Evolutionary conservation across 2,797 vertebrate genomes (phyloP).

Genomic region (Triplophysa yarkandensis): DNA sequence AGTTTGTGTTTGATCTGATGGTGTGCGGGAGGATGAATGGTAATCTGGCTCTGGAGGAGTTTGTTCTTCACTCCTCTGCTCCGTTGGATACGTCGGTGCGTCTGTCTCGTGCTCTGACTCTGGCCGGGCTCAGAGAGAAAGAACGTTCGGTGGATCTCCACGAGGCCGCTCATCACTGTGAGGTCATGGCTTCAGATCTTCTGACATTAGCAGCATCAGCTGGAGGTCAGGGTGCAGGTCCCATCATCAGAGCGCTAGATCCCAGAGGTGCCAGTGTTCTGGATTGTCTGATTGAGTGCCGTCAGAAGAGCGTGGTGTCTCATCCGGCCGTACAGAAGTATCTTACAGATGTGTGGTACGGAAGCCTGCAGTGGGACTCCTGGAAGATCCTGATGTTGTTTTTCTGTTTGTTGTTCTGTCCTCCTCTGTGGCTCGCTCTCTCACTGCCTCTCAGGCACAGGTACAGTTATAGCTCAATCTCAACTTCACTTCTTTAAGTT

Average conservation of each 20-base stretch:
- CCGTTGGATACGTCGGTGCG: constrained; percentile 67
- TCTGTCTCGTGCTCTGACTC: constrained; percentile 63
- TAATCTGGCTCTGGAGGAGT: constrained; percentile 63
- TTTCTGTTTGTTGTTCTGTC: constrained; percentile 62
- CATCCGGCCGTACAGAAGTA: constrained; percentile 69
- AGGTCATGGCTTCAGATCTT: constrained; percentile 66
- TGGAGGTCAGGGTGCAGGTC: constrained; percentile 48
- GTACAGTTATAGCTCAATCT: neutral
- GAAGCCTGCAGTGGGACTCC: constrained; percentile 61
- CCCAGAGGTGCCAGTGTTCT: constrained; percentile 60
- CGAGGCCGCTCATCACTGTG: constrained; percentile 63
- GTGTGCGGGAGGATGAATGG: constrained; percentile 66
- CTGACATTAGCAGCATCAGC: constrained; percentile 60
- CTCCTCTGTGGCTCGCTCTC: constrained; percentile 64
- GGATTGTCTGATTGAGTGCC: constrained; percentile 66
- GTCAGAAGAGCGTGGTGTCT: constrained; percentile 65
- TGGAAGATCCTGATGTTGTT: constrained; percentile 67
- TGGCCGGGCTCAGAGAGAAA: constrained; percentile 64
- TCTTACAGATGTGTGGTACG: constrained; percentile 68
- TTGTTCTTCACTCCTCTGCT: constrained; percentile 62
- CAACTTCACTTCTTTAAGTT: no score
- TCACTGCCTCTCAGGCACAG: constrained; percentile 66
- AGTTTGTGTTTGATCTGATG: constrained; percentile 69
- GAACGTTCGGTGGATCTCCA: constrained; percentile 63
- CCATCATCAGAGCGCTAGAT: constrained; percentile 63